Evolutionary conservation across 2,797 vertebrate genomes (phyloP).

Genomic region (Danio choprae): DNA sequence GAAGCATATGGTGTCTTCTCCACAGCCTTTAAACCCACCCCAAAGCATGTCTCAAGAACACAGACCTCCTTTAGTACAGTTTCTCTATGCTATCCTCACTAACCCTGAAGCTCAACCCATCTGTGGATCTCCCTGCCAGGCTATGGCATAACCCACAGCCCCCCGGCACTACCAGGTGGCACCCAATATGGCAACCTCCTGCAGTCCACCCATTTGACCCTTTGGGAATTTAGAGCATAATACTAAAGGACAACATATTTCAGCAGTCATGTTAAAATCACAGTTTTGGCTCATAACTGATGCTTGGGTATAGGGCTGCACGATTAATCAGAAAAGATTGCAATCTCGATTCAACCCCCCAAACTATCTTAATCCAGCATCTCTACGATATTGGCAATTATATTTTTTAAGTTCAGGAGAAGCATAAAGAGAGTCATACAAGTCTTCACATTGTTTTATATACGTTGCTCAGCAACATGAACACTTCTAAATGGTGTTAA

Average conservation of each 20-base stretch:
- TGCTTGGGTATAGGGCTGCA: neutral
- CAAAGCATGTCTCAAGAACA: conserved; percentile 38
- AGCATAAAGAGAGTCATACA: too few species aligned
- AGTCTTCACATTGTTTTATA: too few species aligned
- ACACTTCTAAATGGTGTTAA: too few species aligned
- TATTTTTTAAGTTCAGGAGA: too few species aligned
- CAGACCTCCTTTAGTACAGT: conserved; percentile 35
- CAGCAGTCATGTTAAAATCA: neutral
- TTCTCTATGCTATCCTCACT: conserved; percentile 29
- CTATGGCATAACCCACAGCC: conserved; percentile 49
- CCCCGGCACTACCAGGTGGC: conserved; percentile 67
- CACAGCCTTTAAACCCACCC: conserved; percentile 58
- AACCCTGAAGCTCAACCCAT: conserved; percentile 62
- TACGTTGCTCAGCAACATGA: too few species aligned
- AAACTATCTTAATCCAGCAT: too few species aligned
- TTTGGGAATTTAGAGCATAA: conserved; percentile 6
- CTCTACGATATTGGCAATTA: too few species aligned
- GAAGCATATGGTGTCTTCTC: conserved; percentile 69
- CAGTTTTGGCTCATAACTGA: neutral
- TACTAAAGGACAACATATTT: neutral
- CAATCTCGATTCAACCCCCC: too few species aligned
- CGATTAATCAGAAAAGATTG: too few species aligned
- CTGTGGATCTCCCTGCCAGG: conserved; percentile 62
- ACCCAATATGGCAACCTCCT: conserved; percentile 68
- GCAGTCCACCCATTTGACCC: conserved; percentile 6